Conservation (phyloP, 2,888 invertebrate genomes). For the Hydrotaea diabolus region DNA sequence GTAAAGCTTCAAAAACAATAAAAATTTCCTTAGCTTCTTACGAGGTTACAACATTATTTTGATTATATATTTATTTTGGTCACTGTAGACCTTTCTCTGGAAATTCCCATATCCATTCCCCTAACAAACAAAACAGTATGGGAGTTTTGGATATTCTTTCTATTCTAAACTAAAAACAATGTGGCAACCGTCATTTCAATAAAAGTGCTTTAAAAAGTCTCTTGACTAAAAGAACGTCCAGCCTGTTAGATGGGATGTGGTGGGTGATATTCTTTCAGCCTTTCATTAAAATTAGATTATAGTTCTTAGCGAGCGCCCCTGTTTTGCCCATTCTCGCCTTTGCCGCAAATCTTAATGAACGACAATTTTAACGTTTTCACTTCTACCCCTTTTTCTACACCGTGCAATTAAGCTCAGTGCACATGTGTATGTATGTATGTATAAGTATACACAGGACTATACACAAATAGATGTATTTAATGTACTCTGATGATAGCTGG, state of each 20-base stretch:
- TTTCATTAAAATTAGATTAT: slow-evolving; percentile 7
- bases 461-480: not conserved
- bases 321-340: not conserved
- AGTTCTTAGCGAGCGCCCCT: not conserved
- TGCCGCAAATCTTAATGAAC: slow-evolving; percentile 2
- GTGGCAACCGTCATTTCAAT: not conserved
- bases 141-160: too few species aligned
- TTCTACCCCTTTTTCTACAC: not conserved
- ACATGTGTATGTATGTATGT: not conserved
- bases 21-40: too few species aligned
- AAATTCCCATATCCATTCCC: too few species aligned
- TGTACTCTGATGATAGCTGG: slow-evolving; percentile 1
- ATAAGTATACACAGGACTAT: too few species aligned
- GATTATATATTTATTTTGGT: too few species aligned
- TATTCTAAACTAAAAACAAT: too few species aligned
- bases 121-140: too few species aligned
- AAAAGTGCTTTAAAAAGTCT: not conserved
- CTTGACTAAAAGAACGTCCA: not conserved
- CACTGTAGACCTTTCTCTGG: too few species aligned
- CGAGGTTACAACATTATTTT: too few species aligned
- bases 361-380: not conserved
- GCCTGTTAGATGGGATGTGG: too few species aligned
- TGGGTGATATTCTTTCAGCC: too few species aligned
- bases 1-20: too few species aligned
- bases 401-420: not conserved